Conservation (phyloP, 2,888 invertebrate genomes). For the Abrostola triplasia region DNA sequence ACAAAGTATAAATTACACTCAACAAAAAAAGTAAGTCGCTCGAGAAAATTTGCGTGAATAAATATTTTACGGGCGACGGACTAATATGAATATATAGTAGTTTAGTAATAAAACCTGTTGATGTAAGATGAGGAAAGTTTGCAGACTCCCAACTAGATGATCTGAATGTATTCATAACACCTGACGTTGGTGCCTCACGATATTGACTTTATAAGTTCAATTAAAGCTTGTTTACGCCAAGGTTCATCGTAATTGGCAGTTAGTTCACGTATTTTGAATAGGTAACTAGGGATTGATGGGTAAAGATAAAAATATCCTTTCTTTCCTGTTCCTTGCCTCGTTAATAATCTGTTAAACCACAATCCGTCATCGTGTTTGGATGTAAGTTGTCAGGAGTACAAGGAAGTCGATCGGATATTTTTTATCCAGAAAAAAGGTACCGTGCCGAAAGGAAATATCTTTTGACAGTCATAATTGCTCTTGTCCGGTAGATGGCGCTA, state of each 20-base stretch:
- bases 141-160: neutral
- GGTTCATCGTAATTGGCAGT: constrained; percentile 5
- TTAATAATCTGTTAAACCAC: no score
- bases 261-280: neutral
- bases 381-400: no score
- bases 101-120: constrained; percentile 52
- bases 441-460: no score
- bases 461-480: no score
- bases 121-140: constrained; percentile 51
- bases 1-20: constrained; percentile 24
- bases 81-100: constrained; percentile 55
- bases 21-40: constrained; percentile 9
- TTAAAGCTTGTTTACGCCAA: constrained; percentile 1
- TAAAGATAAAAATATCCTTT: no score
- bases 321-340: no score
- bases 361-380: no score
- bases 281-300: neutral
- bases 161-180: constrained; percentile 42
- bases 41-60: constrained; percentile 30
- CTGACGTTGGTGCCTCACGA: constrained; percentile 19
- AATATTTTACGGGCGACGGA: constrained; percentile 29
- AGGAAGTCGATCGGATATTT: no score
- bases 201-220: constrained; percentile 31
- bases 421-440: no score
- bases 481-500: no score